Base-by-base conservation (phyloP, 1,140 invertebrate genomes). In the Drosophila simulans region DNA sequence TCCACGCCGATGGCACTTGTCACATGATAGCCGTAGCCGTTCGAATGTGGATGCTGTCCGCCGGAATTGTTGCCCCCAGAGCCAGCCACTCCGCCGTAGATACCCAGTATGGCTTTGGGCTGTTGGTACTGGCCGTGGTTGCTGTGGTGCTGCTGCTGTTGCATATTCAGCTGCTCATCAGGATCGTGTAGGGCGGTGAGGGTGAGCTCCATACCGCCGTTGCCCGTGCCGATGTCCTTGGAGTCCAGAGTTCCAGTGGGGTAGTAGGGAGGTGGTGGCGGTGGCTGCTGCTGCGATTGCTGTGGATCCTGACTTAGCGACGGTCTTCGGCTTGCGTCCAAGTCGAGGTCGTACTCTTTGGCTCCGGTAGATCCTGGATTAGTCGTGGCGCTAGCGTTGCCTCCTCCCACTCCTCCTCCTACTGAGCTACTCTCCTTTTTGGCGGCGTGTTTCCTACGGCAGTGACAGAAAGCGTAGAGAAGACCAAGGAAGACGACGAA, bases 11-110 rank as follows among this genome's bases (percentile, higher is more conserved):
- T 90, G 72, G 80, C 86, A 89, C 86, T 91, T 91, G 90, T 90
- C 90, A 91, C 86, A 82, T 91, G 90, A 89, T 91, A 91, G 71
- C 90, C 90, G 72, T 91, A 91, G 51, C 90, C 90, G 73, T 91
- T 91, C 66, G 80, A 58, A 62, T 80, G 81, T 46, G 56, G 37
- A 45, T 74, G 76, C 62, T 59, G 57, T 59, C 58, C 55, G 25
- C 53, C 53, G 15, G 40, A 34, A 7, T 35, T 25, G 5, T 48
- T 37, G 20, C 25, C 43, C 13, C 70, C 72, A 0, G 70, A 55
- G 5, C 75, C 84, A 17, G 22, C 46, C 10, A 40, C 45, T 5
- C 49, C 52, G 0, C 52, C 86, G 46, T 91, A 91, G 54, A 90
- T 77, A 25, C 73, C 78, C 43, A 75, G 52, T 5, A 71, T 53